A percentile compares a stretch with the other conserved stretches of the same genome.
Evolutionary conservation across 2,888 invertebrate genomes (phyloP).

Genomic region (Drosophila picticornis): DNA sequence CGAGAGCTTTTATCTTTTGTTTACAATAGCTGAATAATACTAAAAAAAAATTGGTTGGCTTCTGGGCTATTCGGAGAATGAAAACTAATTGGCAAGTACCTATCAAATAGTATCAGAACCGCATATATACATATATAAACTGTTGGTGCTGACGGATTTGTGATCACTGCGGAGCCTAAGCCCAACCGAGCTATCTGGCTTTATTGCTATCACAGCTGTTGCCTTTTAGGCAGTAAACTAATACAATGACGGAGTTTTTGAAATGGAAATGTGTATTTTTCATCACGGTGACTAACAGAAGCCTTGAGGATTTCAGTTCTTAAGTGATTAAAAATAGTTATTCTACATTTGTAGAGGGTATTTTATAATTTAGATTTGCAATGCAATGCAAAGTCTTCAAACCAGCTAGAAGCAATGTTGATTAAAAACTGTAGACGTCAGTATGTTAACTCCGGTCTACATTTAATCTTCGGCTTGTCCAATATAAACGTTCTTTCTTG

Average conservation of each 20-base stretch:
- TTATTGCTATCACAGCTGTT: background rate
- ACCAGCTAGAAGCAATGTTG: background rate
- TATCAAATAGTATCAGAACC: too few relatives aligned
- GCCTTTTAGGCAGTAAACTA: background rate
- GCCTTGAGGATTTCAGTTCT: background rate
- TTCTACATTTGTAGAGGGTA: background rate
- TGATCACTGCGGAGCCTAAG: background rate
- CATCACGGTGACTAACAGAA: background rate
- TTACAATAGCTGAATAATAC: constrained; percentile 25
- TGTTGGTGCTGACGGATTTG: constrained; percentile 2
- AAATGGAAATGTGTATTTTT: background rate
- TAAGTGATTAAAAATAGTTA: background rate
- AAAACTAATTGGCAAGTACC: background rate
- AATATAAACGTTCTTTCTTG: background rate
- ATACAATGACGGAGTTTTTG: background rate
- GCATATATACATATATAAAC: background rate
- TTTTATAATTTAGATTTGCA: background rate
- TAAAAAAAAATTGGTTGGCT: background rate
- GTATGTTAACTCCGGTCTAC: too few relatives aligned
- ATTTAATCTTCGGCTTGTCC: background rate
- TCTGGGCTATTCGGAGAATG: constrained; percentile 5
- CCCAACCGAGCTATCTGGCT: background rate
- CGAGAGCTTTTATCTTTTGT: constrained; percentile 58
- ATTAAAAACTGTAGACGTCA: background rate
- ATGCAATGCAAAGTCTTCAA: background rate